phyloP scores from a whole-genome alignment of 2,113 vertebrate genomes.

The Pycnonotus jocosus region DNA sequence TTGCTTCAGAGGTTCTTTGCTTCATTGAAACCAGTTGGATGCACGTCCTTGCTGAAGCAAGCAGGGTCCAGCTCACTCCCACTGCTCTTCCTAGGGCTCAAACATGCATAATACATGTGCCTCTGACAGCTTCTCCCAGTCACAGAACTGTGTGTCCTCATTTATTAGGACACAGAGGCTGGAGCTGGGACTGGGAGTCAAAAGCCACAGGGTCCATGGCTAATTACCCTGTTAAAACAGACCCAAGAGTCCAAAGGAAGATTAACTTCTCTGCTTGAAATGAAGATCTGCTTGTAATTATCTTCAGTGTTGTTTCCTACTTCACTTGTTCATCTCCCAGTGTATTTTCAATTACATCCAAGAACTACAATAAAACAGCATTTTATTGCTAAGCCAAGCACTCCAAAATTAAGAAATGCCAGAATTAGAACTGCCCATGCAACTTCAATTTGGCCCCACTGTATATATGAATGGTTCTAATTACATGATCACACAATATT shows the following conservation, averaged over 20 bases:
- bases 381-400: conserved; percentile 26
- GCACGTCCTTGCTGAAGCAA: neutral
- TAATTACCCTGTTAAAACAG: conserved; percentile 45
- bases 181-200: conserved; percentile 18
- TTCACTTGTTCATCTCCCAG: conserved; percentile 46
- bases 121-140: neutral
- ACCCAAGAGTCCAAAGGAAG: conserved; percentile 38
- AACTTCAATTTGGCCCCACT: neutral
- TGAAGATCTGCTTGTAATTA: conserved; percentile 55
- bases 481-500: conserved; percentile 5
- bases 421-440: conserved; percentile 27
- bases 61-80: neutral
- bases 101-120: neutral
- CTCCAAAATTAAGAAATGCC: conserved; percentile 3
- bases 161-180: conserved; percentile 8
- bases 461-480: neutral
- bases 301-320: conserved; percentile 20
- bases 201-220: neutral
- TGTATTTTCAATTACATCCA: conserved; percentile 52
- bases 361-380: conserved; percentile 42
- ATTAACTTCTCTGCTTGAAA: conserved; percentile 55
- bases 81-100: neutral
- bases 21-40: neutral
- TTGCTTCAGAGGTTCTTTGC: neutral
- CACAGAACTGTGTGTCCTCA: neutral